These are phyloP conservation scores for Schizopygopsis pylzovi DNA, from an alignment of 2,797 vertebrate genomes.

Conservation along the genomic window DNA sequence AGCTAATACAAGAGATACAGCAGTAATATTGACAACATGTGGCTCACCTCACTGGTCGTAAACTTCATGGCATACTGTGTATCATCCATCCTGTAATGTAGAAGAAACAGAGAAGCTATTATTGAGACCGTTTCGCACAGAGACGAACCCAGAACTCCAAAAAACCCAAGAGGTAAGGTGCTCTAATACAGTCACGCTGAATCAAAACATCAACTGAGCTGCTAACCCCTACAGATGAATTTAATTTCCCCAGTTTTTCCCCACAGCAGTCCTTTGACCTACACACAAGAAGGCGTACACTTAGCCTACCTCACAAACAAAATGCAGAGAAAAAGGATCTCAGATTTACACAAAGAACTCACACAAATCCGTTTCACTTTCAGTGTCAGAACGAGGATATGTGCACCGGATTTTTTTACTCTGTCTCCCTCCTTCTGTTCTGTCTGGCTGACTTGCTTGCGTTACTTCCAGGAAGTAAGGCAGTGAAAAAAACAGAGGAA, in stretches of 20 bases:
- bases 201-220: conserved; percentile 48
- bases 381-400: conserved; percentile 51
- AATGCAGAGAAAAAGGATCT: conserved; percentile 29
- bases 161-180: conserved; percentile 37
- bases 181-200: conserved; percentile 42
- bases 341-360: conserved; percentile 28
- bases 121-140: conserved; percentile 1
- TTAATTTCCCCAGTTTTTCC: conserved; percentile 52
- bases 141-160: not conserved
- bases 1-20: not conserved
- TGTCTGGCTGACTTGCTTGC: conserved; percentile 45
- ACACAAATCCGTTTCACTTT: conserved; percentile 69
- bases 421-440: conserved; percentile 18
- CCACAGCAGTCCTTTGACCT: conserved; percentile 16
- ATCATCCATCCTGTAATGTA: conserved; percentile 76
- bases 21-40: conserved; percentile 8
- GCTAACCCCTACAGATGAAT: not conserved
- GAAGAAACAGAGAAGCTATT: conserved; percentile 45
- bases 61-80: conserved; percentile 72
- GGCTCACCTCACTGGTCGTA: conserved; percentile 74
- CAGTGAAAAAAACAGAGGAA: conserved; percentile 72
- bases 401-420: conserved; percentile 26
- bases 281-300: conserved; percentile 19
- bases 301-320: conserved; percentile 39
- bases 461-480: conserved; percentile 80